Conservation (phyloP, 2,113 vertebrate genomes). For the Chloropsis cyanopogon region DNA sequence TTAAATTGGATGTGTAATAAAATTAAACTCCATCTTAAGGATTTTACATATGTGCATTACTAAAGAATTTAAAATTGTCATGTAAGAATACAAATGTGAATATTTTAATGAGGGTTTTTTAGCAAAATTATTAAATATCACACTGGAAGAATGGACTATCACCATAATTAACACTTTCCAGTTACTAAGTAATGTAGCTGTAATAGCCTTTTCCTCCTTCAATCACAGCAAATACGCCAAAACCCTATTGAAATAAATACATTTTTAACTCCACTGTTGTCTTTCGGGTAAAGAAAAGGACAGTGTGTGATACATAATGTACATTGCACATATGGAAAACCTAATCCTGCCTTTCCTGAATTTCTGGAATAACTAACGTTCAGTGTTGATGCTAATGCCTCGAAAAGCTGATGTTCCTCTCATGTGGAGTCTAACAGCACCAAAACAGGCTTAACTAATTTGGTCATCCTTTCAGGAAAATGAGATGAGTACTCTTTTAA, state of each 20-base stretch:
- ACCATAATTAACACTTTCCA: not conserved
- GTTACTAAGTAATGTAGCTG: not conserved
- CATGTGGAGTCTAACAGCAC: not conserved
- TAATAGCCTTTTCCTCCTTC: not conserved
- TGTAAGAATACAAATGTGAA: not conserved
- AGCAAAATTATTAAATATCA: not conserved
- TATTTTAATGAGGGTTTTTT: not conserved
- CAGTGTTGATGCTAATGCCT: fast-evolving
- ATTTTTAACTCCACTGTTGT: not conserved
- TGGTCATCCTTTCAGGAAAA: not conserved
- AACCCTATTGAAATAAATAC: not conserved
- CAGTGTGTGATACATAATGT: not conserved
- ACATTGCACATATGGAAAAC: not conserved
- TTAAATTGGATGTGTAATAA: not conserved
- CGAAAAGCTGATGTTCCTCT: not conserved
- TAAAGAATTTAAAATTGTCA: not conserved
- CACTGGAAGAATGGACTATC: not conserved
- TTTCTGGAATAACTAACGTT: not conserved
- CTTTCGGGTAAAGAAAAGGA: not conserved
- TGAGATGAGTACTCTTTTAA: not conserved
- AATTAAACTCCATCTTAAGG: not conserved
- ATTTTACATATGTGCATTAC: not conserved
- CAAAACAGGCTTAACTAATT: not conserved
- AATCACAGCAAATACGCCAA: not conserved
- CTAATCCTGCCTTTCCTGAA: not conserved